A percentile compares a stretch with the other conserved stretches of the same genome.
Evolutionary conservation across 2,888 invertebrate species (phyloP).

Genomic region (Scaptodrosophila latifasciaeformis): DNA sequence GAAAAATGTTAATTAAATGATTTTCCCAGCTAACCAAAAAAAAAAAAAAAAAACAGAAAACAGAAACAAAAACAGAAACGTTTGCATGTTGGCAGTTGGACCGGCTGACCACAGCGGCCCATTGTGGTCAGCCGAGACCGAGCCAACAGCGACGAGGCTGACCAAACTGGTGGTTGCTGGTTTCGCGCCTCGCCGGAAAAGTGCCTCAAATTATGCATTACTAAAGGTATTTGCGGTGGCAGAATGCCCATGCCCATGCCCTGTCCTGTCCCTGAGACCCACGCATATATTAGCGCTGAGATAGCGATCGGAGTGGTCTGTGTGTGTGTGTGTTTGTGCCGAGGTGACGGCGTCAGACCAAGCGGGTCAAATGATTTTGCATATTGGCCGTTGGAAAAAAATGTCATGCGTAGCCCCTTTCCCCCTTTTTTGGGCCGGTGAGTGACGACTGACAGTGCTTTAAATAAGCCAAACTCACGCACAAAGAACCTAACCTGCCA

Average conservation of each 20-base stretch:
- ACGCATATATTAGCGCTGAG: constrained; percentile 63
- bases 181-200: constrained; percentile 55
- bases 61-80: constrained; percentile 27
- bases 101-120: constrained; percentile 2
- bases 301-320: constrained; percentile 55
- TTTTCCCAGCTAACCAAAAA: constrained; percentile 50
- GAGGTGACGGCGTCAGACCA: constrained; percentile 2
- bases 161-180: constrained; percentile 30
- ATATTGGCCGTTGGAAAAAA: constrained; percentile 42
- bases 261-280: constrained; percentile 22
- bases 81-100: constrained; percentile 37
- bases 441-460: constrained; percentile 61
- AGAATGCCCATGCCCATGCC: not conserved
- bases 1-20: constrained; percentile 65
- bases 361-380: constrained; percentile 61
- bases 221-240: constrained; percentile 46
- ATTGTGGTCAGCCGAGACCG: not conserved
- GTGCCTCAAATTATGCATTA: constrained; percentile 65
- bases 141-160: not conserved
- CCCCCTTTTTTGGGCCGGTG: not conserved
- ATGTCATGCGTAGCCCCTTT: constrained; percentile 34
- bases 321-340: too few relatives aligned
- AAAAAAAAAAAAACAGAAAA: constrained; percentile 22
- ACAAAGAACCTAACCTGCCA: constrained; percentile 19
- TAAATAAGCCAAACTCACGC: constrained; percentile 60